phyloP scores from a whole-genome alignment of 2,113 vertebrate species.

The Megaceryle torquata region DNA sequence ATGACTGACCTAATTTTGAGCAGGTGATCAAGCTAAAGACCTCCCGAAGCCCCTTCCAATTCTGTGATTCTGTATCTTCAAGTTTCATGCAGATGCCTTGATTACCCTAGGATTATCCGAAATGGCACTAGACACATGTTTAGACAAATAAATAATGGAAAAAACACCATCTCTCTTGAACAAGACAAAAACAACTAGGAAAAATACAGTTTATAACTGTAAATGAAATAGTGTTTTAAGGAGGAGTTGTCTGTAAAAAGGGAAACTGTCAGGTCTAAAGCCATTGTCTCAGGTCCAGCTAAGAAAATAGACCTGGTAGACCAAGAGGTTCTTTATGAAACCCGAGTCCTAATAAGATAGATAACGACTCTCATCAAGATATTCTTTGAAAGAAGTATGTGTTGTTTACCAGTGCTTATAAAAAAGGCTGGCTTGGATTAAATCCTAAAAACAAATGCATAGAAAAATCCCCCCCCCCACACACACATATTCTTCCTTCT shows the following conservation, averaged over 20 bases:
- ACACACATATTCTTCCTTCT: neutral
- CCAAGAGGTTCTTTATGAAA: neutral
- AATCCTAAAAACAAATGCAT: neutral
- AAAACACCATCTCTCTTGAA: neutral
- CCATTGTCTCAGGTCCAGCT: neutral
- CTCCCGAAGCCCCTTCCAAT: neutral
- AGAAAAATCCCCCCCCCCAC: neutral
- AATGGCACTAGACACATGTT: fast-evolving
- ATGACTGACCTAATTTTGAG: neutral
- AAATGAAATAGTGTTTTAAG: neutral
- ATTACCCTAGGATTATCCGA: neutral
- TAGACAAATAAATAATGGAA: neutral
- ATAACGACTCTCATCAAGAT: neutral
- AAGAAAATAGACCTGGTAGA: neutral
- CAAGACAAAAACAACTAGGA: neutral
- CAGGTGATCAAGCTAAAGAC: neutral
- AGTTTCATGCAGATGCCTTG: neutral
- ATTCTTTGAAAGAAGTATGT: neutral
- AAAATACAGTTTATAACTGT: neutral
- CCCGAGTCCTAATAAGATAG: neutral
- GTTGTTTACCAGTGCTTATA: neutral
- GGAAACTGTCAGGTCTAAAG: neutral
- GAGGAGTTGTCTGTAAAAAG: neutral
- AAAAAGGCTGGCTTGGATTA: neutral
- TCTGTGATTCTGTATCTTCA: fast-evolving